Base-by-base conservation (phyloP, 1,140 invertebrate species). In the Diachasma alloeum region DNA sequence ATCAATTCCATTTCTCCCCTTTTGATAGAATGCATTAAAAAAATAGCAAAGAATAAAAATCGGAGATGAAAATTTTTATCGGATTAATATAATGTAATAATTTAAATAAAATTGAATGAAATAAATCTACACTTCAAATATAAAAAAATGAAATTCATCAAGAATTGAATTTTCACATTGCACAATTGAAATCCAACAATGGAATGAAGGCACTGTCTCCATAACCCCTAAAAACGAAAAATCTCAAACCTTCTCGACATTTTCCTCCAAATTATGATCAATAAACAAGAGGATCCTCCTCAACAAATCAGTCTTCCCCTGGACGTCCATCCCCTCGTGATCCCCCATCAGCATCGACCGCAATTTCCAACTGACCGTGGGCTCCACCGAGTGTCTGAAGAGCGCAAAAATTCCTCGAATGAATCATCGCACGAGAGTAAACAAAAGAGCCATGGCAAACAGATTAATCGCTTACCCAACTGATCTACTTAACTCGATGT, bases 171-270 rank as follows among this genome's bases (percentile, higher is more conserved):
- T 31, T 31, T 31, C 31, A 31, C 31, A 67, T n/a, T 69, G 9
- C 17, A 48, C 19, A 53, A 53, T 56, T 70, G 19, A 75, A 71
- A 53, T 72, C 13, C 39, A 42, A 42, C 36, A 42, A 42, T 42
- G 9, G 13, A 6, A 42, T 9, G 17, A 53, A 2, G 6, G 6
- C 9, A 5, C 5, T 15, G 44, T 48, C 5, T 37, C 13, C 39
- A 2, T 42, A 42, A 42, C 39, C 15, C 26, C 15, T 79, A 39
- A 63, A 39, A n/a, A n/a, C 22, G 19, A 48, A 77, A 73, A 68
- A 72, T 44, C 19, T 48, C n/a, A 67, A 76, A 46, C 67, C 36
- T 56, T 70, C 36, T 17, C 26, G 26, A 76, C 46, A 56, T 24
- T 53, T 13, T 37, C 46, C 37, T 46, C 67, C 59, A 63, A 0